phyloP scores from a whole-genome alignment of 2,113 vertebrate species.

The Delphinapterus leucas region DNA sequence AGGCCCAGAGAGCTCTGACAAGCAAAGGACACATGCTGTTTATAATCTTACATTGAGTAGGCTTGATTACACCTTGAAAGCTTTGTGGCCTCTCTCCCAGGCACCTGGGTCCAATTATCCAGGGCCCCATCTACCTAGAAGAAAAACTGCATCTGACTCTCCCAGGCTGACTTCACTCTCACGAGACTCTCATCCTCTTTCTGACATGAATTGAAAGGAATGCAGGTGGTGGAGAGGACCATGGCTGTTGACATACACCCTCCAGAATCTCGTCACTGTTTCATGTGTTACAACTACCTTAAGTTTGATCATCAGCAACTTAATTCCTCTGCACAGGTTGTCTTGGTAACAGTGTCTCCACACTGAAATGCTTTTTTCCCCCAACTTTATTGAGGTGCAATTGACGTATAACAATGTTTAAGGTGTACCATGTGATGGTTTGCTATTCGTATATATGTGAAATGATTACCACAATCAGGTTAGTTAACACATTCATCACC shows the following conservation, averaged over 20 bases:
- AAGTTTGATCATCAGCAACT: neutral
- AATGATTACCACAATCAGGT: neutral
- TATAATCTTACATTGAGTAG: neutral
- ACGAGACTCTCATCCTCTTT: neutral
- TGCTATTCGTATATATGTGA: neutral
- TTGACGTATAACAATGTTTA: neutral
- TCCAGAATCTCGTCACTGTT: neutral
- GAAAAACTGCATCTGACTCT: neutral
- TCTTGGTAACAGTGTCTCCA: neutral
- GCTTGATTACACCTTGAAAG: conserved; percentile 48
- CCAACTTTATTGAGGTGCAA: neutral
- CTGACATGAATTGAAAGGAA: conserved; percentile 1
- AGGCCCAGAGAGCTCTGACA: neutral
- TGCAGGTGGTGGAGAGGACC: neutral
- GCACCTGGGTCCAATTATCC: conserved; percentile 53
- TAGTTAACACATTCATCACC: neutral
- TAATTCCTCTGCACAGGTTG: neutral
- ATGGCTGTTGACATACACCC: neutral
- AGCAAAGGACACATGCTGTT: conserved; percentile 19
- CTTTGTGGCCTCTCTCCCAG: neutral
- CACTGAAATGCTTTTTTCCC: neutral
- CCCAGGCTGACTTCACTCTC: neutral
- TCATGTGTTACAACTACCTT: neutral
- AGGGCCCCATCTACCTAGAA: neutral
- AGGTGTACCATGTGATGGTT: neutral